Evolutionary conservation across 35 echinoderm and acorn worm genomes (phyloP).

Genomic region (Apostichopus californicus): DNA sequence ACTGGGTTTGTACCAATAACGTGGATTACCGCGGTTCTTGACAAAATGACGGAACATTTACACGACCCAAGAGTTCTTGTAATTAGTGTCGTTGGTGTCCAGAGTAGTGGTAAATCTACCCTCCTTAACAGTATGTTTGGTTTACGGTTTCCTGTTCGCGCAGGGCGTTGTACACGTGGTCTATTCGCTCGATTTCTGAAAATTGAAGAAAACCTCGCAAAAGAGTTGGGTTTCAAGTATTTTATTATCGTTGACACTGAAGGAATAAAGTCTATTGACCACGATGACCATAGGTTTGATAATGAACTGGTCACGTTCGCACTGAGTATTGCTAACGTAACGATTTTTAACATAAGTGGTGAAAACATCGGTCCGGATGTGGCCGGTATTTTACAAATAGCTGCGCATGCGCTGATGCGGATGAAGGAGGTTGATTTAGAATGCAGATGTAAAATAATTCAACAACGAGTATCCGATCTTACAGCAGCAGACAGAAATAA

Average conservation of each 20-base stretch:
- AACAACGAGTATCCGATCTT: conserved; percentile 29
- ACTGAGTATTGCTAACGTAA: conserved; percentile 12
- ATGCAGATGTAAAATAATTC: neutral
- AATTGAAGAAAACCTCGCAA: too few relatives aligned
- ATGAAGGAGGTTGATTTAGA: conserved; percentile 42
- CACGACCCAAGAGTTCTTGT: too few relatives aligned
- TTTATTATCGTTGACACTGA: too few relatives aligned
- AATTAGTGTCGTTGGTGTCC: neutral
- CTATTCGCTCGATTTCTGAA: too few relatives aligned
- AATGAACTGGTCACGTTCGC: neutral
- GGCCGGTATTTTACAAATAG: conserved; percentile 28
- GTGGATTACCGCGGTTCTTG: neutral
- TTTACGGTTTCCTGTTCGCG: conserved; percentile 44
- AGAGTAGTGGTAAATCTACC: conserved; percentile 57
- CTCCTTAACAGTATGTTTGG: conserved; percentile 57
- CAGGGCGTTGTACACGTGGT: conserved; percentile 49
- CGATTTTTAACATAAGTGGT: conserved; percentile 43
- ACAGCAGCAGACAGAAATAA: neutral
- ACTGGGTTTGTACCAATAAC: neutral
- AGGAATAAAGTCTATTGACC: conserved; percentile 34
- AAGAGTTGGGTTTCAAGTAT: too few relatives aligned
- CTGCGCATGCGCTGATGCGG: conserved; percentile 16
- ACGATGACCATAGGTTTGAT: neutral
- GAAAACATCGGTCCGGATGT: conserved; percentile 31
- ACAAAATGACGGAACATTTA: too few relatives aligned